Conservation (phyloP, 1,140 invertebrate genomes). For the Hydropsyche tenuis region DNA sequence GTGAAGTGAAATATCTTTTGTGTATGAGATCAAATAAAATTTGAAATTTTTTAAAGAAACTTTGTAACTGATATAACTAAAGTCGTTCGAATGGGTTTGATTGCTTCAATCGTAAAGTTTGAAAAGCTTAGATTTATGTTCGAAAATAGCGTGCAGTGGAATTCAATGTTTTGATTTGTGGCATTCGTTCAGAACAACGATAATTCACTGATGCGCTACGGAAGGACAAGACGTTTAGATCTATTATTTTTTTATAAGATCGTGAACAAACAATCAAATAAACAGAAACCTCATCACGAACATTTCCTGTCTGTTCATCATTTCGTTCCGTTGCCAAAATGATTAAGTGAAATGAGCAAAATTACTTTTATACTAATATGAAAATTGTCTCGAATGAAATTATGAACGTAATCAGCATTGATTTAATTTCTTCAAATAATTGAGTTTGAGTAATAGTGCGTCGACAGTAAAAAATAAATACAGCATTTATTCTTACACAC, state of each 20-base stretch:
- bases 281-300: background rate
- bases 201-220: conserved; percentile 7
- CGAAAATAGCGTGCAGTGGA: background rate
- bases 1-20: background rate
- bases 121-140: background rate
- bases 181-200: background rate
- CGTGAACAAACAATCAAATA: background rate
- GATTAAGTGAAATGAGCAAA: too few relatives aligned
- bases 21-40: background rate
- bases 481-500: background rate
- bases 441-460: background rate
- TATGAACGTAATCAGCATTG: background rate
- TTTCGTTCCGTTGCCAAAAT: background rate
- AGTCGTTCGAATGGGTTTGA: too few relatives aligned
- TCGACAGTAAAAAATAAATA: conserved; percentile 17
- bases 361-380: too few relatives aligned
- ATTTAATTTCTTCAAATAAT: background rate
- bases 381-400: background rate
- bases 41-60: background rate
- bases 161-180: conserved; percentile 16
- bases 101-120: background rate
- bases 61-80: too few relatives aligned
- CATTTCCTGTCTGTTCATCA: background rate
- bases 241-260: background rate
- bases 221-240: background rate